These are phyloP conservation scores for Sylvia atricapilla DNA, from an alignment of 2,113 vertebrate genomes.

Conservation along the genomic window DNA sequence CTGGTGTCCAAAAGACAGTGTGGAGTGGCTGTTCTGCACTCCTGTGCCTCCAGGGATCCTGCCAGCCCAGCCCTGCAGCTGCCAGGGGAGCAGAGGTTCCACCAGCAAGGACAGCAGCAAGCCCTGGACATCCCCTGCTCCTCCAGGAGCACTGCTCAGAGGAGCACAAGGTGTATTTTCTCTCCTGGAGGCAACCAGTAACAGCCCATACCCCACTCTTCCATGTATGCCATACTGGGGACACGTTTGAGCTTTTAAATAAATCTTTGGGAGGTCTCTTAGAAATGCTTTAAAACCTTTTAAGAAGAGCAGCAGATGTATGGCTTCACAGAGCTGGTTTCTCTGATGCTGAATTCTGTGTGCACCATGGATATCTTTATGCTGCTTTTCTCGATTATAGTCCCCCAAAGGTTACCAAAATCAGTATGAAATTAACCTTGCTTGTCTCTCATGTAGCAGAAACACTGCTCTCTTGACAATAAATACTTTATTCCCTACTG, in stretches of 20 bases:
- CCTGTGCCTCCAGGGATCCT: background rate
- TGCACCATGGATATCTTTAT: background rate
- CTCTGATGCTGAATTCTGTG: conserved; percentile 23
- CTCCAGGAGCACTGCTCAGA: background rate
- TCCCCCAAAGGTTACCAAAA: conserved; percentile 43
- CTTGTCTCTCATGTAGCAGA: conserved; percentile 40
- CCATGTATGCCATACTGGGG: background rate
- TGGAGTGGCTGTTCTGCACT: background rate
- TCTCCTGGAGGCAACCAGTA: background rate
- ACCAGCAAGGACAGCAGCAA: fast-evolving
- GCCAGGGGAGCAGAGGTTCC: background rate
- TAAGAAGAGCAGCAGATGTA: conserved; percentile 50
- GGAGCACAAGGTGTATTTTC: background rate
- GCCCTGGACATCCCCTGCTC: fast-evolving
- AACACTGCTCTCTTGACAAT: conserved; percentile 26
- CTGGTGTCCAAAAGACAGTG: background rate
- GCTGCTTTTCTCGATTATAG: conserved; percentile 55
- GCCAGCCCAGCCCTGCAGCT: background rate
- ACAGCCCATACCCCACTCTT: background rate
- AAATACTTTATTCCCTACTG: conserved; percentile 26
- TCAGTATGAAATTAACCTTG: conserved; percentile 65
- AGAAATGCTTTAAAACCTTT: conserved; percentile 52
- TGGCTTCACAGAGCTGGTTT: conserved; percentile 33
- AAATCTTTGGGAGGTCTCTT: conserved; percentile 44
- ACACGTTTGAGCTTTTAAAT: conserved; percentile 8